Percentiles rank a stretch among this genome's conserved stretches.
Conservation (phyloP, 2,888 invertebrate species). For the Eutolmus rufibarbis region DNA sequence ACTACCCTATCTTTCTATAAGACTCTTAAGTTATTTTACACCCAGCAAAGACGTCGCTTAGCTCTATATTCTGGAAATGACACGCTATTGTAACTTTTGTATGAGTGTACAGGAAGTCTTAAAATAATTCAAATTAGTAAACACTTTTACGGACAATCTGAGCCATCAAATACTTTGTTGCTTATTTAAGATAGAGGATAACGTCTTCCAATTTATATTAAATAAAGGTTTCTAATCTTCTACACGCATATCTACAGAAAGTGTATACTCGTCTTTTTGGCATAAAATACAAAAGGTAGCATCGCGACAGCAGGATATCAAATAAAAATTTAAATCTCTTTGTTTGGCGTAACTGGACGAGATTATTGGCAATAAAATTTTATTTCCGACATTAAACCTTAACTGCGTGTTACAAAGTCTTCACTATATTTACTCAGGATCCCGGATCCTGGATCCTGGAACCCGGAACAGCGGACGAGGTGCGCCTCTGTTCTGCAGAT, state of each 20-base stretch:
- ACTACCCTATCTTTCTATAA: too few relatives aligned
- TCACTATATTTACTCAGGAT: neutral
- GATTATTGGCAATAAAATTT: conserved; percentile 22
- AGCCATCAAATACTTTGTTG: neutral
- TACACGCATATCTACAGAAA: neutral
- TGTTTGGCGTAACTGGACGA: neutral
- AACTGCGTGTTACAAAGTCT: neutral
- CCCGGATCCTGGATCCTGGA: too few relatives aligned
- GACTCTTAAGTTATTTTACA: too few relatives aligned
- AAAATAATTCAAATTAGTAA: neutral
- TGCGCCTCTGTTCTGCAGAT: neutral
- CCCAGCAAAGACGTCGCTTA: too few relatives aligned
- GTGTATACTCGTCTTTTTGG: neutral
- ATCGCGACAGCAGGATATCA: neutral
- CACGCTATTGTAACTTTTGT: too few relatives aligned
- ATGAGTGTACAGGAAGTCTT: neutral
- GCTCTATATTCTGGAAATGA: too few relatives aligned
- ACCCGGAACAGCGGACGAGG: neutral
- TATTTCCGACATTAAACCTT: neutral
- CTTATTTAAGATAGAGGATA: neutral
- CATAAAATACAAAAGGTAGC: neutral
- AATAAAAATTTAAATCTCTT: conserved; percentile 3
- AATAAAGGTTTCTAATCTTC: neutral
- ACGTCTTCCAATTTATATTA: neutral
- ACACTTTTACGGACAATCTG: neutral